A percentile compares a stretch with the other conserved stretches of the same genome.
Evolutionary conservation across 2,888 invertebrate species (phyloP).

Genomic region (Aplocera efformata): DNA sequence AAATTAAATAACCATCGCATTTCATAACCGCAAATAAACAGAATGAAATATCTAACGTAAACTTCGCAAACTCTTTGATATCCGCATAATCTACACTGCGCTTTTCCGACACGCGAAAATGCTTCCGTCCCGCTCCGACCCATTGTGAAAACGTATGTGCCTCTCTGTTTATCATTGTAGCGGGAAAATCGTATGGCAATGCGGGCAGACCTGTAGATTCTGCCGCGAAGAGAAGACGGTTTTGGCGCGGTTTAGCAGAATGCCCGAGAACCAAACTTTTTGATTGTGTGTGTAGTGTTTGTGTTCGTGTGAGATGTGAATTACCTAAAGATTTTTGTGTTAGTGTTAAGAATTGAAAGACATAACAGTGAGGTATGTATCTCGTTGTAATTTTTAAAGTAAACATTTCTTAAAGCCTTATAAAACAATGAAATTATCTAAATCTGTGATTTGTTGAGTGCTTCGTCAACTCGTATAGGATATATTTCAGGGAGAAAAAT

Average conservation of each 20-base stretch:
- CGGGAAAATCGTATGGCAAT: conserved; percentile 61
- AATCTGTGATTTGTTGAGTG: no score
- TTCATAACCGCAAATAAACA: conserved; percentile 23
- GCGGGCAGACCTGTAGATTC: conserved; percentile 73
- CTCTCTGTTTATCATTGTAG: conserved; percentile 44
- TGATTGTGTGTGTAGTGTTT: conserved; percentile 27
- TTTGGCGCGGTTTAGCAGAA: conserved; percentile 31
- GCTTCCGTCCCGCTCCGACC: conserved; percentile 39
- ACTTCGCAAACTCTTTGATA: conserved; percentile 31
- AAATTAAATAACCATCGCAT: conserved; percentile 16
- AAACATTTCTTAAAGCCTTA: background rate
- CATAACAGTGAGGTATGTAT: conserved; percentile 63
- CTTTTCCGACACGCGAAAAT: conserved; percentile 45
- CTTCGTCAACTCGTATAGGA: no score
- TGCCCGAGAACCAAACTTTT: conserved; percentile 30
- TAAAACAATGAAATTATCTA: no score
- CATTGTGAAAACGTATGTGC: conserved; percentile 14
- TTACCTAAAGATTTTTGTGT: conserved; percentile 30
- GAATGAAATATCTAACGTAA: conserved; percentile 38
- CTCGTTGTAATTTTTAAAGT: background rate
- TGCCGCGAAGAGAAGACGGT: conserved; percentile 57
- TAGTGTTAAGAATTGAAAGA: conserved; percentile 51
- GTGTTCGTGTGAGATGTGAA: conserved; percentile 37
- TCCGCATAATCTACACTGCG: conserved; percentile 38
- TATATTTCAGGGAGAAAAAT: no score